Evolutionary conservation across 2,888 invertebrate genomes (phyloP), one percentile per base, ranked within the genome.

Genomic region (Ornithoptera priamus): DNA sequence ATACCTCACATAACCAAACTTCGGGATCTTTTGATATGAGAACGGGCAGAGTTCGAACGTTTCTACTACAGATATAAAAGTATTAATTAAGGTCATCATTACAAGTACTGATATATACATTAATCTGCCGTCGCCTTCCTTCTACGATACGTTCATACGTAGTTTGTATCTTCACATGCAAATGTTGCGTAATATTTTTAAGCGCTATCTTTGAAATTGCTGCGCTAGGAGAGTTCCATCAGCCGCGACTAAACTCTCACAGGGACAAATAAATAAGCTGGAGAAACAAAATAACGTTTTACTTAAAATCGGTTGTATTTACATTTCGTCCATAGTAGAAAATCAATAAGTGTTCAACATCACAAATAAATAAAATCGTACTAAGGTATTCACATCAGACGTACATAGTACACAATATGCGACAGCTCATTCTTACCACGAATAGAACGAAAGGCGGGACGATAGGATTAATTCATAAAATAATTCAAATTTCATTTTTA

Each of bases 301-400:
- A 92, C 92, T 92, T 90, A 90, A 89, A 90, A 92, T 92, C 91
- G 92, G 92, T 92, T 92, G 92, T 92, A 92, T 92, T 92, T 92
- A 92, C 92, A 92, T 89, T 90, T 90, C 89, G 91, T 91, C 91
- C 91, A 87, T 89, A 86, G 90, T 92, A 92, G 90, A 92, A 92
- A 92, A 92, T 90, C 89, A 92, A 89, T 89, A 87, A 30, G 88
- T 90, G 90, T 90, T 91, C 88, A 92, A 92, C 91, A 92, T 92
- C 90, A 92, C 92, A 92, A 92, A 92, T 92, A 92, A 92, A 92
- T 92, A 89, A 92, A 89, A 90, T 90, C 91, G 87, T 88, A 89
- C 90, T 91, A 91, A 90, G 89, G 88, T 91, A 89, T 89, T 88
- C 88, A 92, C 90, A 87, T 86, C 84, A 83, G 81, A 85, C 86